phyloP scores from a whole-genome alignment of 2,113 vertebrate genomes.

The Chroicocephalus ridibundus region DNA sequence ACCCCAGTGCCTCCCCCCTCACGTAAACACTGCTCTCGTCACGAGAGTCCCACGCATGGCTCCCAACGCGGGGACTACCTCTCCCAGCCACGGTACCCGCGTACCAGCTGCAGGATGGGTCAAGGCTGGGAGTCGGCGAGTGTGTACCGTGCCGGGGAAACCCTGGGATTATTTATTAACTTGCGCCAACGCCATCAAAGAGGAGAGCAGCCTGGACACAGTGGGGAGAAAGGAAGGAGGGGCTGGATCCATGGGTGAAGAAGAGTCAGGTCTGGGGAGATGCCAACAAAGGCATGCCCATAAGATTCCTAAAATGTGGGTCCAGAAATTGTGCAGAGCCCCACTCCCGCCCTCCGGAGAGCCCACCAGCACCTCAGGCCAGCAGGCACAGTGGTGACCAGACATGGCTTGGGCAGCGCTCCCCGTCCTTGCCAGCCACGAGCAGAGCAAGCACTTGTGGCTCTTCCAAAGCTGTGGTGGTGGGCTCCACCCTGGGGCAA shows the following conservation, averaged over 20 bases:
- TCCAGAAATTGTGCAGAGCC: background rate
- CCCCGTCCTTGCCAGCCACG: background rate
- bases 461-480: background rate
- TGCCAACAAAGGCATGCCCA: rapidly evolving
- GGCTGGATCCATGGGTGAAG: rapidly evolving
- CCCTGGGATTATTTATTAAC: background rate
- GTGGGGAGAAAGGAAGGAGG: background rate
- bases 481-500: background rate
- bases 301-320: background rate
- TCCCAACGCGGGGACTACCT: rapidly evolving
- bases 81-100: rapidly evolving
- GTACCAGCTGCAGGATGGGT: background rate
- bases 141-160: rapidly evolving
- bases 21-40: background rate
- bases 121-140: background rate
- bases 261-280: background rate
- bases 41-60: background rate
- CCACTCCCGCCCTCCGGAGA: background rate
- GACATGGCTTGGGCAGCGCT: background rate
- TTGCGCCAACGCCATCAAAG: background rate
- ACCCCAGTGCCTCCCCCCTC: background rate
- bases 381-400: background rate
- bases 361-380: rapidly evolving
- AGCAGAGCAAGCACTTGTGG: background rate
- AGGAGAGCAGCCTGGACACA: background rate